Base-by-base conservation (phyloP, 2,113 vertebrate genomes). In the Burhinus oedicnemus region DNA sequence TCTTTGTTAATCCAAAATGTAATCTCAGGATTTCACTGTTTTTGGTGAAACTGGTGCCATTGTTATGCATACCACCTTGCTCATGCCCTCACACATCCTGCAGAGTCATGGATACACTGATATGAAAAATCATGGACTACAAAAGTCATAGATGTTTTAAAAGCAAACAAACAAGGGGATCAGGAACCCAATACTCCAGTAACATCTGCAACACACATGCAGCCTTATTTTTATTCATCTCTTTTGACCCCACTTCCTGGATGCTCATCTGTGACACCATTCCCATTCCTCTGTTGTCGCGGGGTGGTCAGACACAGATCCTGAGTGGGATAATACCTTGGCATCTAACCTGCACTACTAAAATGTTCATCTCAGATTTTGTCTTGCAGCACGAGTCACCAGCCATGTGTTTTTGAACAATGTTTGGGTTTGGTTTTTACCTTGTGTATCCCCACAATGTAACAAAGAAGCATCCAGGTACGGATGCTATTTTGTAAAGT, bases 171-270 rank as follows among this genome's bases (percentile, higher is more conserved):
- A 93, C 86, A 94, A 75, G 34, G 36, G 77, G 82, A 95, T 95
- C 80, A 83, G 61, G 86, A 96, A 81, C 42, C 75, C 91, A 89
- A 84, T 86, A 72, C 80, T 82, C 42, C 40, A 52, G 54, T 91
- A 91, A 97, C 96, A 97, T 97, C 97, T 97, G 97, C 85, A 93
- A 81, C 81, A 82, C 96, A 97, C 38, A 95, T 97, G 97, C 75
- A 92, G 71, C 54, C 42, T 90, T 94, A 92, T 80, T 95, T 90
- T 84, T 93, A 70, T 96, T 88, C 55, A 86, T 90, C 71, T 95
- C 91, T 96, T 81, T 96, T 95, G 96, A 97, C 93, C 93, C 32
- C 92, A 9, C 80, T 96, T 97, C 95, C 94, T 97, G 90, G 84
- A 97, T 96, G 93, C 75, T 88, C 89, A 83, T 97, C 70, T 88